Base-by-base conservation (phyloP, 2,113 vertebrate species). In the Percopsis transmontana region DNA sequence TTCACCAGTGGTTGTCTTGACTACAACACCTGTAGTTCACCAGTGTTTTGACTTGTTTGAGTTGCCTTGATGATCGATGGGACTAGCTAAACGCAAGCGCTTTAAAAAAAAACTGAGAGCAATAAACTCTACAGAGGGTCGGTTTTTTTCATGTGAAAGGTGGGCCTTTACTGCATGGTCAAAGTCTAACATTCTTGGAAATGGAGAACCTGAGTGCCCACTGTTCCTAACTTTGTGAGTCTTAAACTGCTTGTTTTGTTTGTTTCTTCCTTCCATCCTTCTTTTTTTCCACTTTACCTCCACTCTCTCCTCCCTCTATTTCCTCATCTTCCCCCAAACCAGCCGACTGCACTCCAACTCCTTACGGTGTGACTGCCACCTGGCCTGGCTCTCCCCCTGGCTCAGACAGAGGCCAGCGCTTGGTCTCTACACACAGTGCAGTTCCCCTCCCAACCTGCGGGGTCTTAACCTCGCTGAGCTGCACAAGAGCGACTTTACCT, bases 261-360 rank as follows among this genome's bases (percentile, higher is more conserved):
- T n/a, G 10, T 2, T 18, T 1, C 21, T 5, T 19, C 3, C 4
- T 0, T 0, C 13, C 16, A 1, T 13, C 27, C 12, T 10, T 14
- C 12, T 19, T 15, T 6, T 23, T 5, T 13, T 6, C 5, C 15
- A 6, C 2, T n/a, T 58, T 10, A 11, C 4, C 5, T 53, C 41
- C 27, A 7, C 23, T 9, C 33, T 4, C 3, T 33, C 7, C 33
- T 40, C 50, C 1, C 7, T 23, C 10, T 24, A 6, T 24, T 42
- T 12, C 1, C 16, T 41, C 9, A 24, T 14, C 23, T 76, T 12
- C 15, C 16, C 58, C 41, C 42, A 14, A 12, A 45, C 20, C 79
- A 97, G 96, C 74, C 95, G 96, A 14, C 92, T 97, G 56, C 96
- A 96, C 84, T 96, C 95, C 63, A 97, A 96, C 86, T 92, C 93